Base-by-base conservation (phyloP, 2,888 invertebrate species). In the Cataglyphis livida region DNA sequence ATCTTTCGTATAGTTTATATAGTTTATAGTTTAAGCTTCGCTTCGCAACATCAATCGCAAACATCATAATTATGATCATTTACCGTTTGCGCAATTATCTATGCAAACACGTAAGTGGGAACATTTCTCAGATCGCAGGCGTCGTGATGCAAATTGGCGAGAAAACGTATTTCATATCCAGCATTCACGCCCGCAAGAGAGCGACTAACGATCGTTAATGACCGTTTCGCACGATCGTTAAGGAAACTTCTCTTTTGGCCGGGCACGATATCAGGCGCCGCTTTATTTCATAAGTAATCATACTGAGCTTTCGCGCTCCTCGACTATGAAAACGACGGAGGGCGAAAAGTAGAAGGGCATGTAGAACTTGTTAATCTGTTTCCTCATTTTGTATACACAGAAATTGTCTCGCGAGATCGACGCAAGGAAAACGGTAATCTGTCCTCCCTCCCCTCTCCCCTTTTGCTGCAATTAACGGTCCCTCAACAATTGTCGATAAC, bases 141-240 rank as follows among this genome's bases (percentile, higher is more conserved):
- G 51, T 75, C 51, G 38, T 54, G 15, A 28, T n/a, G 38, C 35
- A 79, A 79, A 79, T 70, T 70, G 59, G 18, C 59, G 65, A 51
- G 51, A 70, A 25, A 68, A 68, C 4, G 32, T 59, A 51, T 70
- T 61, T 35, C 59, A 32, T 59, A 10, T 41, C 54, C 28, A 41
- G 54, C 9, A 12, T 44, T 70, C 78, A 25, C 32, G 78, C 59
- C 48, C 70, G 25, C 44, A 38, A 35, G 51, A 51, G 65, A 81
- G 65, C 41, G 44, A 59, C 44, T 73, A 88, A 89, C 73, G 87
- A 87, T 85, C 84, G 84, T 82, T 90, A 90, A 90, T 87, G 91
- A 91, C 66, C 88, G 82, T 82, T 88, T 87, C 85, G 85, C 83
- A 78, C 82, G 85, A 68, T 85, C 85, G 86, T 89, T 89, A 88